Base-by-base conservation (phyloP, 2,797 vertebrate genomes). In the Pangasius krempfi region DNA sequence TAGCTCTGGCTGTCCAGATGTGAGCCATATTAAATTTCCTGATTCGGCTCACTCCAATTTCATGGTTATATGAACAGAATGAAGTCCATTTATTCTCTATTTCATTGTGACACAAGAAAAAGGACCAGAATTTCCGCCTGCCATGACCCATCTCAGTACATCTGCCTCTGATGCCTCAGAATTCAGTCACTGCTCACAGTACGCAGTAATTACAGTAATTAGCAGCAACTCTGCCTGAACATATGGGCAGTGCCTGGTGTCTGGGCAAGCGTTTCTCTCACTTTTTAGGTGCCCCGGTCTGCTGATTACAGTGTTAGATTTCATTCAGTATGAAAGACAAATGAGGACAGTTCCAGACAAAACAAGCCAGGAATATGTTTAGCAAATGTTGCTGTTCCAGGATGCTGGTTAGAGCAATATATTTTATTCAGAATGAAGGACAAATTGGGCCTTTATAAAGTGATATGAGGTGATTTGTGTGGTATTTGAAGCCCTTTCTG, bases 201-300 rank as follows among this genome's bases (percentile, higher is more conserved):
- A 40, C 73, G 64, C 40, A 50, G 76, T 89, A 86, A 89, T 89
- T 86, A 86, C 88, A 73, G 88, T 81, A 72, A 88, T 88, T 88
- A 88, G 20, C 84, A 58, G 75, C 37, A 62, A 70, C 58, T 1
- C 64, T 73, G 84, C 8, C 54, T 86, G 84, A 89, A 89, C 76
- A 68, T 89, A 85, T 86, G 88, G 83, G n/a, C 68, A 40, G 72
- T 25, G 64, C 25, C 66, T 73, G 62, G n/a, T 20, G 54, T 52
- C 64, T 66, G 60, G 60, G 40, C 37, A 1, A 66, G 16, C 22
- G 54, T 50, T 22, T 66, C 44, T 66, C 58, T 66, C 40, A 64
- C 60, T 5, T 16, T 20, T 84, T 30, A 44, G 40, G 81, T n/a
- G 58, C 64, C 80, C 27, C 22, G 0, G 22, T 62, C 27, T 30